Percentiles rank a stretch among this genome's conserved stretches.
Conservation (phyloP, 2,888 invertebrate species). For the Himalopsyche kuldschensis region DNA sequence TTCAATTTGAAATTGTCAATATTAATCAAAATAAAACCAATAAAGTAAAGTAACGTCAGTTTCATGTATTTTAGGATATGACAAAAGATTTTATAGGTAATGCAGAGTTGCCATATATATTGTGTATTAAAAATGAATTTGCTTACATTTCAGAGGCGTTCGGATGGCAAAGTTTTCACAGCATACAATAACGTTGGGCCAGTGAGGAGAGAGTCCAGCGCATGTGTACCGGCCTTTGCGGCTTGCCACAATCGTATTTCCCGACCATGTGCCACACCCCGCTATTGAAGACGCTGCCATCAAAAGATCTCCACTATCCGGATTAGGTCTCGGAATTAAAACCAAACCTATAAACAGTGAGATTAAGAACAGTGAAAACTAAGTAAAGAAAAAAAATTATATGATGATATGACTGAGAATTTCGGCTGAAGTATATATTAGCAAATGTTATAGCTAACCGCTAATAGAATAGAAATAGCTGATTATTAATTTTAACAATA, state of each 20-base stretch:
- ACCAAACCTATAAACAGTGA: conserved; percentile 6
- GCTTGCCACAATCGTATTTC: neutral
- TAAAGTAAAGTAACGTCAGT: too few species aligned
- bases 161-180: neutral
- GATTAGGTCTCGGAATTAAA: neutral
- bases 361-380: neutral
- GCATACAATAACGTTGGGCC: conserved; percentile 21
- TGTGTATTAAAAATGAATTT: neutral
- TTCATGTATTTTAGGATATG: too few species aligned
- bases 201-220: conserved; percentile 1
- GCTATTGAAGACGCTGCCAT: conserved; percentile 12
- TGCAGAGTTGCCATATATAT: too few species aligned
- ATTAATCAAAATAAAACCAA: too few species aligned
- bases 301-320: neutral
- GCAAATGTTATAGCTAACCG: too few species aligned
- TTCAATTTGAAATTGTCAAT: too few species aligned
- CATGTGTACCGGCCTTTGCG: conserved; percentile 12
- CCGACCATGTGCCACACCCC: conserved; percentile 28
- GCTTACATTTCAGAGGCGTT: neutral
- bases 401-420: too few species aligned
- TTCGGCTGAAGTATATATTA: too few species aligned
- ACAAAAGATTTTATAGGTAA: too few species aligned
- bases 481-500: too few species aligned
- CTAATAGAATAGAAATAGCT: too few species aligned
- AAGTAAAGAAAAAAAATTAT: neutral